These are phyloP conservation scores for Rhinogobio ventralis DNA, from an alignment of 2,797 vertebrate species.

Conservation along the genomic window DNA sequence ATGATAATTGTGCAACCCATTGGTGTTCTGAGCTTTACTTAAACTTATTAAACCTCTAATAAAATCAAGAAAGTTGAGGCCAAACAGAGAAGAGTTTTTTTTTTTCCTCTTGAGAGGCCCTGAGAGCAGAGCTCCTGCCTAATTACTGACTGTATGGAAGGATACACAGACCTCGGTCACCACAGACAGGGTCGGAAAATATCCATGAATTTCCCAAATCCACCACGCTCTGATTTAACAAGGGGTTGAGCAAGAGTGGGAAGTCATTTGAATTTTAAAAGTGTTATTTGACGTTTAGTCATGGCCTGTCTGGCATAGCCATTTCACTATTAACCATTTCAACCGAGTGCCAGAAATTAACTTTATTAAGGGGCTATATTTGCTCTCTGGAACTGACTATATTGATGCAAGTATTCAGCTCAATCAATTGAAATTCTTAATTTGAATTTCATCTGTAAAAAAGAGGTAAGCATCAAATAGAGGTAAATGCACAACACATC, in stretches of 20 bases:
- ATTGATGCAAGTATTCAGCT: not conserved
- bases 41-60: not conserved
- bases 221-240: not conserved
- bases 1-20: not conserved
- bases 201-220: not conserved
- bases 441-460: not conserved
- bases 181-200: slow-evolving; percentile 15
- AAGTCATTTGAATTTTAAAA: not conserved
- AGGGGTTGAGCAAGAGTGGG: not conserved
- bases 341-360: not conserved
- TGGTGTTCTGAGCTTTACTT: not conserved
- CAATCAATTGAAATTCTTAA: not conserved
- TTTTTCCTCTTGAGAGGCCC: not conserved
- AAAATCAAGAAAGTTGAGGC: not conserved
- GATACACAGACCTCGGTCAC: not conserved
- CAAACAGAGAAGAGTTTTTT: not conserved
- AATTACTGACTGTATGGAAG: slow-evolving; percentile 15
- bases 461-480: not conserved
- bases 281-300: not conserved
- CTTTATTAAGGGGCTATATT: not conserved
- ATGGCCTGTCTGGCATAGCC: too few relatives aligned
- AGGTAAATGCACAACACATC: not conserved
- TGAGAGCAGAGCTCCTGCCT: not conserved
- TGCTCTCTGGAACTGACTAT: not conserved
- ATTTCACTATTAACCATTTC: not conserved